Base-by-base conservation (phyloP, 2,113 vertebrate genomes). In the Pseudorasbora parva region DNA sequence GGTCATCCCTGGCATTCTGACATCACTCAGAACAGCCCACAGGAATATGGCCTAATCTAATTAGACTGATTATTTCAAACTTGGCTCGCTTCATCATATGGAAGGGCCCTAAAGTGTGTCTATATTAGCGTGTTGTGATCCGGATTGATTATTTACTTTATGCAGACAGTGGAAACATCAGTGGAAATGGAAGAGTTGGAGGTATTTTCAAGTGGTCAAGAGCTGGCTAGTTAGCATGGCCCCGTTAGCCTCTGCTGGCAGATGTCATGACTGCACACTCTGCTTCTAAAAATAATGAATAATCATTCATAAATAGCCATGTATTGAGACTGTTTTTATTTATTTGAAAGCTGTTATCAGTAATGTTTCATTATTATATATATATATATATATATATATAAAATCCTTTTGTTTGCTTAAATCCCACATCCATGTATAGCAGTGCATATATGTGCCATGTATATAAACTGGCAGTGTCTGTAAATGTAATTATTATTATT, bases 41-140 rank as follows among this genome's bases (percentile, higher is more conserved):
- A 74, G 82, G 76, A 83, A 78, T 69, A 83, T 76, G 54, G 62
- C 49, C 73, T 79, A 78, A 87, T 85, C 76, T 83, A 87, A 87
- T 87, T 85, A 87, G 84, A 56, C 76, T 85, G 86, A 85, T 82
- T 85, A 85, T 69, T 83, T 87, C 69, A 73, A 74, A 81, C 76
- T 81, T 60, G 60, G 80, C 82, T 83, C 84, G 25, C 56, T 59
- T 74, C 83, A 80, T 79, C 51, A 45, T 77, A 60, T 80, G 49
- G 60, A 78, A 23, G 47, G 71, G 56, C 81, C 75, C 60, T 83
- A 79, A 74, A 83, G 75, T 80, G 78, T 51, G 49, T 76, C 69
- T 83, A 80, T 82, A 81, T 72, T 71, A 69, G 73, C 69, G 56
- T 81, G 59, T 85, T 87, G 78, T 79, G 80, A 75, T 85, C 78